These are phyloP conservation scores for Bedellia somnulentella DNA, from an alignment of 2,888 invertebrate genomes.

Conservation along the genomic window DNA sequence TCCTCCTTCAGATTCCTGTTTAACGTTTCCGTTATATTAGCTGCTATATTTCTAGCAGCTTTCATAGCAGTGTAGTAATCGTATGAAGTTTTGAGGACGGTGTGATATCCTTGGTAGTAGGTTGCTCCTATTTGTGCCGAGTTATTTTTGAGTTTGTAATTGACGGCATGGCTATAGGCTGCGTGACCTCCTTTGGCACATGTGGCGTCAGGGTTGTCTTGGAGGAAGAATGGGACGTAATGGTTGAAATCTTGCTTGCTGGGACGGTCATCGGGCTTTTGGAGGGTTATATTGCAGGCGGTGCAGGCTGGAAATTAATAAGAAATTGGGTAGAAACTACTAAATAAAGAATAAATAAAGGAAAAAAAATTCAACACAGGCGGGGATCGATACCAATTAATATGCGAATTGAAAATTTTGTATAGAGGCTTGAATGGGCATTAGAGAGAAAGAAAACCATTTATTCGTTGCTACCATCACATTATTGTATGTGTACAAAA, in stretches of 20 bases:
- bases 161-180: conserved; percentile 75
- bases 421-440: no score
- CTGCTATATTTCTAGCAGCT: conserved; percentile 77
- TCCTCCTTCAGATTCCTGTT: conserved; percentile 56
- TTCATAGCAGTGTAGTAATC: conserved; percentile 90
- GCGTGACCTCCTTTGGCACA: conserved; percentile 88
- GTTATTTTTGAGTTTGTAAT: conserved; percentile 42
- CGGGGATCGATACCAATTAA: no score
- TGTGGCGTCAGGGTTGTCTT: conserved; percentile 73
- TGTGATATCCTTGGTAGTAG: conserved; percentile 93
- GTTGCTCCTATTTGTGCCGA: conserved; percentile 69
- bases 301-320: conserved; percentile 21
- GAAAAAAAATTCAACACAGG: no score
- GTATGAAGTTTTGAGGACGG: conserved; percentile 81
- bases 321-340: not conserved
- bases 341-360: no score
- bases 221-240: conserved; percentile 79
- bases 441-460: no score
- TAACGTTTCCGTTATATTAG: conserved; percentile 79
- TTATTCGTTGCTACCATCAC: no score
- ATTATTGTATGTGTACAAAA: no score
- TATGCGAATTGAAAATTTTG: no score
- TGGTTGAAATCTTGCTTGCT: conserved; percentile 63
- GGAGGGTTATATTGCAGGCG: conserved; percentile 50
- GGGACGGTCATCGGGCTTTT: conserved; percentile 62